A percentile compares a stretch with the other conserved stretches of the same genome.
Conservation (phyloP, 1,140 invertebrate species). For the Anoplolepis gracilipes region DNA sequence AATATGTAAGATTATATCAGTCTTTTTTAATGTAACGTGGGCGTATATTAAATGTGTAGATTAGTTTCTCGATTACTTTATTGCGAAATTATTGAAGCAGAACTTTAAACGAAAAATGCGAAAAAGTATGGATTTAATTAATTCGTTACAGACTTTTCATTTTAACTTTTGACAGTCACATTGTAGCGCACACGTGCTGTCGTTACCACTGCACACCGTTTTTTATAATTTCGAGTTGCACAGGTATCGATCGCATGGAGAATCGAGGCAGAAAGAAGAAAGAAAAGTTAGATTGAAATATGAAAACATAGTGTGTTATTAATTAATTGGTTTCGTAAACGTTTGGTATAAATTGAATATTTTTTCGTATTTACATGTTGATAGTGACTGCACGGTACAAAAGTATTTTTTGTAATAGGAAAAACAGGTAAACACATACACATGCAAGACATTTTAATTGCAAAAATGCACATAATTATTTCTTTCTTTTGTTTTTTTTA, state of each 20-base stretch:
- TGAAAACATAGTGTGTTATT: constrained; percentile 9
- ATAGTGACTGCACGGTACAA: background rate
- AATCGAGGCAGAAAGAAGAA: constrained; percentile 34
- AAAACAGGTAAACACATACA: background rate
- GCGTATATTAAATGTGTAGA: no score
- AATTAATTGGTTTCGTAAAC: constrained; percentile 31
- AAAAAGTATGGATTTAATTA: constrained; percentile 42
- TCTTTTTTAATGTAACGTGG: background rate
- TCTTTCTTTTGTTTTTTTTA: background rate
- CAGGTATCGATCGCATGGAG: constrained; percentile 32
- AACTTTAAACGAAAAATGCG: background rate
- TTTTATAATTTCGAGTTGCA: constrained; percentile 40
- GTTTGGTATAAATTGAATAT: constrained; percentile 25
- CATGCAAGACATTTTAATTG: constrained; percentile 1
- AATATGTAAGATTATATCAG: background rate
- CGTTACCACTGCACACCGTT: constrained; percentile 25
- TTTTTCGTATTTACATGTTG: background rate
- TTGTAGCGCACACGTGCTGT: constrained; percentile 25
- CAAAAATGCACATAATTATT: background rate
- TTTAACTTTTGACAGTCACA: constrained; percentile 37
- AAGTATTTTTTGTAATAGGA: background rate
- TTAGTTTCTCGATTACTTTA: constrained; percentile 2
- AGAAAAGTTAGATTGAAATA: background rate
- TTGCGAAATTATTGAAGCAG: background rate
- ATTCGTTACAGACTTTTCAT: constrained; percentile 35